A percentile compares a stretch with the other conserved stretches of the same genome.
phyloP scores from a whole-genome alignment of 2,888 invertebrate genomes.

The Tetramorium bicarinatum region DNA sequence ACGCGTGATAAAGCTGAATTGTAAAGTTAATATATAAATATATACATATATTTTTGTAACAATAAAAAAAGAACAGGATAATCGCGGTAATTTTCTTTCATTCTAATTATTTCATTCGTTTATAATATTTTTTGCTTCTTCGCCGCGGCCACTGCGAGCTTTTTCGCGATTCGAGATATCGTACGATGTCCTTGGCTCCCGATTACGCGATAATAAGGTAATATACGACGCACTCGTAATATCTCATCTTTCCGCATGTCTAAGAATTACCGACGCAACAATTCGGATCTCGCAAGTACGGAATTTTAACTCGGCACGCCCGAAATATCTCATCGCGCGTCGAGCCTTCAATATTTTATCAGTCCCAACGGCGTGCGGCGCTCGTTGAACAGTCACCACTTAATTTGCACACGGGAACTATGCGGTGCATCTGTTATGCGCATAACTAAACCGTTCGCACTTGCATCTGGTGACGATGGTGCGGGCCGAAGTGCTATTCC shows the following conservation, averaged over 20 bases:
- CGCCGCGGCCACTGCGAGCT: neutral
- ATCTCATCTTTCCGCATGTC: neutral
- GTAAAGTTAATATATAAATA: too few relatives aligned
- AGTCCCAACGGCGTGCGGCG: constrained; percentile 36
- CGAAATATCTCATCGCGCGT: constrained; percentile 44
- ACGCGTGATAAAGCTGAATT: neutral
- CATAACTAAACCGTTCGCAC: constrained; percentile 68
- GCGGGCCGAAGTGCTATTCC: constrained; percentile 63
- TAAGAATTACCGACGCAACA: constrained; percentile 23
- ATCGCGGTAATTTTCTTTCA: neutral
- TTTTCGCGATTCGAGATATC: neutral
- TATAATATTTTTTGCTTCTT: neutral
- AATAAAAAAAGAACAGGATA: neutral
- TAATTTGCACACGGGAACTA: constrained; percentile 73
- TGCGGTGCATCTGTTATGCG: constrained; percentile 69
- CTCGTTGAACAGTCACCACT: constrained; percentile 64
- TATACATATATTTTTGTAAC: neutral
- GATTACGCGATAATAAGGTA: neutral
- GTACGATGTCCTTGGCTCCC: neutral
- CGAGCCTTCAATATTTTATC: constrained; percentile 66
- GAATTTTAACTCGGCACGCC: constrained; percentile 32
- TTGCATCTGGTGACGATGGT: constrained; percentile 46
- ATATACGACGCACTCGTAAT: neutral
- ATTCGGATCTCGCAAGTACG: neutral
- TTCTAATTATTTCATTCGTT: neutral